phyloP scores from a whole-genome alignment of 1,140 invertebrate species.

The Drosophila rufa region DNA sequence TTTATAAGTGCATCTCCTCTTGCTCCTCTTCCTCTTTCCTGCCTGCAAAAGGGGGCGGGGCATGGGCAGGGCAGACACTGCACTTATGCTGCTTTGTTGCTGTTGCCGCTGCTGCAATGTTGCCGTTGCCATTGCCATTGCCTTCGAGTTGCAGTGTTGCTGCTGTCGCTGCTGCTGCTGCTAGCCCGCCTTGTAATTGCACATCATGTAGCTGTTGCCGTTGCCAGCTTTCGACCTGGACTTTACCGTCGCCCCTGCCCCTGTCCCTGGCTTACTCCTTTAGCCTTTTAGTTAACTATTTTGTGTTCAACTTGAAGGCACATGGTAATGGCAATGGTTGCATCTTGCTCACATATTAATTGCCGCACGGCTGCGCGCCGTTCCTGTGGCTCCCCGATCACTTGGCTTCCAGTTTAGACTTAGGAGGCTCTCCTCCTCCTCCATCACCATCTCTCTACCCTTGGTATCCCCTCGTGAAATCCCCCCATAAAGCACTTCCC shows the following conservation, averaged over 20 bases:
- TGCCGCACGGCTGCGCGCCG: slow-evolving; percentile 79
- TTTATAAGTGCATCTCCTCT: slow-evolving; percentile 1
- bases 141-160: slow-evolving; percentile 26
- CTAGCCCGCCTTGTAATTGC: slow-evolving; percentile 80
- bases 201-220: slow-evolving; percentile 81
- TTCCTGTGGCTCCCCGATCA: slow-evolving; percentile 66
- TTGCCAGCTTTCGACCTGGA: slow-evolving; percentile 52
- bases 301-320: slow-evolving; percentile 83
- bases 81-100: slow-evolving; percentile 66
- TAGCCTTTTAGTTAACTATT: slow-evolving; percentile 80
- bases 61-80: slow-evolving; percentile 51
- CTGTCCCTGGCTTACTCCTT: slow-evolving; percentile 3
- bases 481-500: slow-evolving; percentile 28
- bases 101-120: slow-evolving; percentile 45
- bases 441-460: not conserved
- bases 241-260: slow-evolving; percentile 8
- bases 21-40: slow-evolving; percentile 46
- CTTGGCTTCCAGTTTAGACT: slow-evolving; percentile 47
- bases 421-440: slow-evolving; percentile 3
- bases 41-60: slow-evolving; percentile 28
- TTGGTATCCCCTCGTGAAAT: slow-evolving; percentile 2
- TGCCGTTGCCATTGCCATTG: slow-evolving; percentile 28
- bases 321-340: slow-evolving; percentile 82
- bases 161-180: slow-evolving; percentile 43
- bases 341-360: slow-evolving; percentile 83